Evolutionary conservation across 2,113 vertebrate genomes (phyloP).

Genomic region (Pluvialis apricaria): DNA sequence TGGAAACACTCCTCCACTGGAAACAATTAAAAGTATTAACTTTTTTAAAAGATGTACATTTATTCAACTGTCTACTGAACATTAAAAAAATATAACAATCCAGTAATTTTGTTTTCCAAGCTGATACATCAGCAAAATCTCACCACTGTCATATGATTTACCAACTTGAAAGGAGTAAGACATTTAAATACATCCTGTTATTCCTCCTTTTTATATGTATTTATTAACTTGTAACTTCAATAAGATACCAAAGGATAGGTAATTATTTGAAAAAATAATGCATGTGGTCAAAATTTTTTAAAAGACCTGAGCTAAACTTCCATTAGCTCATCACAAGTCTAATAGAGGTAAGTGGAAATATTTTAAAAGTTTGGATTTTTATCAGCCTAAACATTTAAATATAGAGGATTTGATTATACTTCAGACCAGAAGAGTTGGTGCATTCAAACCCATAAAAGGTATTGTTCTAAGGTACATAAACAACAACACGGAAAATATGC

Average conservation of each 20-base stretch:
- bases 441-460: conserved; percentile 4
- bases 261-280: conserved; percentile 31
- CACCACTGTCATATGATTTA: background rate
- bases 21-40: background rate
- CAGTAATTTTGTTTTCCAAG: background rate
- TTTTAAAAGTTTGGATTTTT: background rate
- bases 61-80: conserved; percentile 16
- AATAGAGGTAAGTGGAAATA: background rate
- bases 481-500: background rate
- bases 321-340: background rate
- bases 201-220: background rate
- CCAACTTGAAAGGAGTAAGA: background rate
- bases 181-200: background rate
- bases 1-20: conserved; percentile 9
- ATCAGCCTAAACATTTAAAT: background rate
- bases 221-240: conserved; percentile 20
- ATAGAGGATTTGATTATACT: background rate
- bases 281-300: background rate
- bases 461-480: conserved; percentile 20
- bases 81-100: conserved; percentile 58
- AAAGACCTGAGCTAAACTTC: conserved; percentile 5
- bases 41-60: conserved; percentile 18
- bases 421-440: conserved; percentile 2
- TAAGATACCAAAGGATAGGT: background rate
- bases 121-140: background rate